Conservation (phyloP, 2,797 vertebrate species). For the Eidolon dupreanum region DNA sequence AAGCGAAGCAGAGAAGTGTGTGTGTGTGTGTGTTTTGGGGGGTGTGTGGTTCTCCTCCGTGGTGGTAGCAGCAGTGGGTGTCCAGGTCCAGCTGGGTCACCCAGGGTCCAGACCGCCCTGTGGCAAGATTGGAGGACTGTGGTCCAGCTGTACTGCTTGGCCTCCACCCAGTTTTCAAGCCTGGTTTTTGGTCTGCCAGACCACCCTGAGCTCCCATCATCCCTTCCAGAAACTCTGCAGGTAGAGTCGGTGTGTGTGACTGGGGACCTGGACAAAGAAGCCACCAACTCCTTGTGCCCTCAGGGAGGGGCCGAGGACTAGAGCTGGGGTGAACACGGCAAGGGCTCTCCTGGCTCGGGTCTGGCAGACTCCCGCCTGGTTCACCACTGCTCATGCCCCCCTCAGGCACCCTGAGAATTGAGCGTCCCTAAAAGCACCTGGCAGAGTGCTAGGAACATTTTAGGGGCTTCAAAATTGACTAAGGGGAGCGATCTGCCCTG, state of each 20-base stretch:
- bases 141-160: not conserved
- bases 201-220: not conserved
- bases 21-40: not conserved
- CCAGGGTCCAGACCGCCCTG: not conserved
- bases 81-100: not conserved
- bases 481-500: not conserved
- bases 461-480: not conserved
- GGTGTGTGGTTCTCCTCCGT: fast-evolving
- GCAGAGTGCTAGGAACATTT: not conserved
- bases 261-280: not conserved
- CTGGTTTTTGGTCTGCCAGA: not conserved
- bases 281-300: not conserved
- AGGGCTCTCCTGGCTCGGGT: not conserved
- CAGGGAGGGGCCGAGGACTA: not conserved
- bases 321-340: not conserved
- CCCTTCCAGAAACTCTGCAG: not conserved
- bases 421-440: not conserved
- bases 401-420: fast-evolving
- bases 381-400: not conserved
- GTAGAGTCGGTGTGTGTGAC: not conserved
- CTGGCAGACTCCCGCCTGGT: not conserved
- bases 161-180: not conserved
- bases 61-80: not conserved
- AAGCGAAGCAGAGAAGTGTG: not conserved
- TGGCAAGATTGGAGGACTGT: not conserved